Evolutionary conservation across 2,113 vertebrate species (phyloP).

Genomic region (Acrocephalus arundinaceus): DNA sequence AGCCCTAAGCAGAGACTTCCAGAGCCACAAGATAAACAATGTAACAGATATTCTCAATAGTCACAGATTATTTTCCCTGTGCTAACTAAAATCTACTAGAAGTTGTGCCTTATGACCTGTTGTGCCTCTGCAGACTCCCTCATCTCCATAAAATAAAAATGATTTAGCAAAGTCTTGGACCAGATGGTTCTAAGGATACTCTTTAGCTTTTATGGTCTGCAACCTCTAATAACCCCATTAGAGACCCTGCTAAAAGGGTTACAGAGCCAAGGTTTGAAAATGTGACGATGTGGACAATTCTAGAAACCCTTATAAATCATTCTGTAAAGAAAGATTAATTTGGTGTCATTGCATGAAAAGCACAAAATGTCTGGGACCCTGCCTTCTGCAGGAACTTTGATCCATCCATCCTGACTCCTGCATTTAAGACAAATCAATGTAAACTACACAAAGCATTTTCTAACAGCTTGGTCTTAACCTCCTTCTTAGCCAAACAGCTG

Average conservation of each 20-base stretch:
- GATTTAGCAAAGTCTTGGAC: neutral
- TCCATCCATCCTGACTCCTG: neutral
- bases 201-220: neutral
- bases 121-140: neutral
- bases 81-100: neutral
- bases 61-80: neutral
- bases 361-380: neutral
- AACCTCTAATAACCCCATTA: neutral
- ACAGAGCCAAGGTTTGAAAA: neutral
- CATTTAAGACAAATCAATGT: neutral
- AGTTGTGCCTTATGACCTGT: neutral
- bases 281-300: neutral
- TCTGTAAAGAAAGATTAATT: neutral
- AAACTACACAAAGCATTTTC: neutral
- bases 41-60: neutral
- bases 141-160: neutral
- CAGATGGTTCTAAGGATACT: neutral
- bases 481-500: neutral
- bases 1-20: neutral
- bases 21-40: neutral
- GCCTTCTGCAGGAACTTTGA: neutral
- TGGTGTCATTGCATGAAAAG: neutral
- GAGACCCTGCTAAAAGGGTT: neutral
- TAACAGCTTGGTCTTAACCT: neutral
- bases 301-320: neutral